A percentile compares a stretch with the other conserved stretches of the same genome.
These are phyloP conservation scores for Ectropis crepuscularia DNA, from an alignment of 2,888 invertebrate genomes.

Conservation along the genomic window DNA sequence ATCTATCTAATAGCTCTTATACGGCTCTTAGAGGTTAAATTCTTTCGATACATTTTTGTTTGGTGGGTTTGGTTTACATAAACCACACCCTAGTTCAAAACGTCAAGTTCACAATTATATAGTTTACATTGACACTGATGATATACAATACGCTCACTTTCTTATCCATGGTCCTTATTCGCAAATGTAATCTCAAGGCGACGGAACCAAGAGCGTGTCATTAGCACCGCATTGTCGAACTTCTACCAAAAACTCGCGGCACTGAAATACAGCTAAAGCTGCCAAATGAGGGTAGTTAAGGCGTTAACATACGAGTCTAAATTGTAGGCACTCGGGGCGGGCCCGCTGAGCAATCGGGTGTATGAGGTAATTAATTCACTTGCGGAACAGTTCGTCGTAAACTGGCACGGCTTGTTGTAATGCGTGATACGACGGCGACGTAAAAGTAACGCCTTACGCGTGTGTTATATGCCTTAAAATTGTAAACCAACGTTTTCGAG, in stretches of 20 bases:
- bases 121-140: no score
- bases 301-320: constrained; percentile 42
- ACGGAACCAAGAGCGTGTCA: background rate
- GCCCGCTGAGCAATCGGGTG: constrained; percentile 44
- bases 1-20: no score
- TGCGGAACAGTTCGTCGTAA: constrained; percentile 42
- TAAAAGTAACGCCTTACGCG: constrained; percentile 29
- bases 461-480: constrained; percentile 21
- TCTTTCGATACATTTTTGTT: no score
- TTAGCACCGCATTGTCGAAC: constrained; percentile 15
- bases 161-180: background rate
- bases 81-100: no score
- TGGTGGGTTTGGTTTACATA: no score
- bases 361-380: constrained; percentile 55
- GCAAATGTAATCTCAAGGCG: background rate
- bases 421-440: constrained; percentile 26
- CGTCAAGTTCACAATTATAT: no score
- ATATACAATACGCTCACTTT: no score
- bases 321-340: constrained; percentile 31
- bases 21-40: no score
- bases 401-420: constrained; percentile 36
- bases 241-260: constrained; percentile 21
- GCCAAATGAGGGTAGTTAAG: constrained; percentile 40
- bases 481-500: background rate
- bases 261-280: constrained; percentile 30